Conservation (phyloP, 37 sponge, comb jelly and placozoan genomes). For the Eunapius fragilis region DNA sequence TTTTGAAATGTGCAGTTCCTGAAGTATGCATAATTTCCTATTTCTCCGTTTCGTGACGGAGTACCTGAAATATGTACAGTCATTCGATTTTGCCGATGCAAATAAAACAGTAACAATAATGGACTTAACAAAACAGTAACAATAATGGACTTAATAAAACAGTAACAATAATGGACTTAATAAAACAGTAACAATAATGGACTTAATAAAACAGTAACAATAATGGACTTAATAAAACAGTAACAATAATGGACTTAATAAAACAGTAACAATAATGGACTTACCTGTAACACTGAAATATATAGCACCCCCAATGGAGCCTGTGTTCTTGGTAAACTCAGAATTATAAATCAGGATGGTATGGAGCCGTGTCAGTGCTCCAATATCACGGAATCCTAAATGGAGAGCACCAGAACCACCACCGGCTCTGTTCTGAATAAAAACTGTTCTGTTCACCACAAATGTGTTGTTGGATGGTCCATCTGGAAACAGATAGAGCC, state of each 20-base stretch:
- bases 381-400: neutral
- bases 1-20: conserved; percentile 25
- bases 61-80: neutral
- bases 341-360: neutral
- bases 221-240: neutral
- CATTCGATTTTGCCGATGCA: no score
- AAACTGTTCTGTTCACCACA: neutral
- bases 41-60: neutral
- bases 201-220: neutral
- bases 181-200: neutral
- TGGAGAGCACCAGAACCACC: conserved; percentile 26
- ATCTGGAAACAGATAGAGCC: conserved; percentile 3
- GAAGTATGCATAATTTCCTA: conserved; percentile 15
- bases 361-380: neutral
- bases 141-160: neutral
- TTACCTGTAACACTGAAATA: neutral
- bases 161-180: neutral
- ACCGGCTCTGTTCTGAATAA: conserved; percentile 5
- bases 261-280: neutral
- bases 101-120: neutral
- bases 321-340: conserved; percentile 1
- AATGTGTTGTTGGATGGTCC: conserved; percentile 2
- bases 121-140: neutral
- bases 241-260: neutral
- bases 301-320: conserved; percentile 12